These are phyloP conservation scores for Halocaridina rubra DNA, from an alignment of 2,888 invertebrate genomes.

Conservation along the genomic window DNA sequence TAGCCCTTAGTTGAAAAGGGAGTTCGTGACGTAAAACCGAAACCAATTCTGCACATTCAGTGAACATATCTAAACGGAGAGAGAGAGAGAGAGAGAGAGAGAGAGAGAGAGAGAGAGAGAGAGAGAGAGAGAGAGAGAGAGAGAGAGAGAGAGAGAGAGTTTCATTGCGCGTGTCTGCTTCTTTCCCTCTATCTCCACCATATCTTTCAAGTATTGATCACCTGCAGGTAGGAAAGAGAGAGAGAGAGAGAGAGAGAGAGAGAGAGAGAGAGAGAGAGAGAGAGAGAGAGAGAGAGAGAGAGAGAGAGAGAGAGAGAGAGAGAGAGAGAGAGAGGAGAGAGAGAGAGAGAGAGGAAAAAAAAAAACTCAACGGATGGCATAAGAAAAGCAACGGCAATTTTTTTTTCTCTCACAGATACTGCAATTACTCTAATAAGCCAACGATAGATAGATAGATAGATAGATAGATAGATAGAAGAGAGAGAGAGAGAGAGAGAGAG, in stretches of 20 bases:
- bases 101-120: background rate
- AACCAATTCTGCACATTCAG: no score
- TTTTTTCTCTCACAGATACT: no score
- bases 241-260: conserved; percentile 12
- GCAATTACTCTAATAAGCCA: background rate
- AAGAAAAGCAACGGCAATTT: no score
- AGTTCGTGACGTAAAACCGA: no score
- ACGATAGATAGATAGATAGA: background rate
- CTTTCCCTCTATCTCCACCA: no score
- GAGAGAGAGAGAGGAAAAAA: background rate
- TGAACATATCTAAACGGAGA: background rate
- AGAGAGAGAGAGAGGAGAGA: background rate
- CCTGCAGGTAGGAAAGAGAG: background rate
- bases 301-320: background rate
- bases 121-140: no score
- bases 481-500: background rate
- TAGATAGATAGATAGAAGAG: background rate
- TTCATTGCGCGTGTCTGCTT: no score
- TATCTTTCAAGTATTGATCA: background rate
- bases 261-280: conserved; percentile 12
- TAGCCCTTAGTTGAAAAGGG: no score
- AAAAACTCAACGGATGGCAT: background rate
- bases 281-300: background rate
- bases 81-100: background rate
- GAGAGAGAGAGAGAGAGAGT: no score